These are phyloP conservation scores for Sitodiplosis mosellana DNA, from an alignment of 1,140 invertebrate genomes.

Conservation along the genomic window DNA sequence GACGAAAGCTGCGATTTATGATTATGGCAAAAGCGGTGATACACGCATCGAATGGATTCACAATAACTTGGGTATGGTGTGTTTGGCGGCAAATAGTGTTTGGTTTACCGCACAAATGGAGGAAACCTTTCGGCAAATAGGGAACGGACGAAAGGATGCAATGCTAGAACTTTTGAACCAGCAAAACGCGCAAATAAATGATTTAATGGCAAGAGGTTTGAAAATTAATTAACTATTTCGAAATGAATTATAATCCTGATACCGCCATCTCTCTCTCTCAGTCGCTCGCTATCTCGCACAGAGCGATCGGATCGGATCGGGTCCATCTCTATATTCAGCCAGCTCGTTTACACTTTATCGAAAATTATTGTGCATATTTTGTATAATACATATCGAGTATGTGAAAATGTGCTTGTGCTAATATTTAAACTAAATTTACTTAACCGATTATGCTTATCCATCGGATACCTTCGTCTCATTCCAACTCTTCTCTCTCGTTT, in stretches of 20 bases:
- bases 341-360: not conserved
- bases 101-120: conserved; percentile 92
- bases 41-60: conserved; percentile 58
- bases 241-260: not conserved
- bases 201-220: conserved; percentile 56
- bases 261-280: no score
- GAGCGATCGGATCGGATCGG: no score
- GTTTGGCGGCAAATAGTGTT: conserved; percentile 65
- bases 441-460: not conserved
- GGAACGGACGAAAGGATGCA: conserved; percentile 55
- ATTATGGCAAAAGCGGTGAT: conserved; percentile 55
- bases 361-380: not conserved
- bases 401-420: not conserved
- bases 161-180: conserved; percentile 77
- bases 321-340: no score
- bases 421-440: not conserved
- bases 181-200: conserved; percentile 65
- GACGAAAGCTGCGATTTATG: conserved; percentile 72
- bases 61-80: conserved; percentile 75
- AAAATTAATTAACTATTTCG: conserved; percentile 13
- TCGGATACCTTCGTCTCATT: not conserved
- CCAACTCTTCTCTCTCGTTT: no score
- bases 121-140: conserved; percentile 61
- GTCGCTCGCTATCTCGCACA: no score
- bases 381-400: not conserved